phyloP scores from a whole-genome alignment of 2,888 invertebrate species.

The Cephus spinipes region DNA sequence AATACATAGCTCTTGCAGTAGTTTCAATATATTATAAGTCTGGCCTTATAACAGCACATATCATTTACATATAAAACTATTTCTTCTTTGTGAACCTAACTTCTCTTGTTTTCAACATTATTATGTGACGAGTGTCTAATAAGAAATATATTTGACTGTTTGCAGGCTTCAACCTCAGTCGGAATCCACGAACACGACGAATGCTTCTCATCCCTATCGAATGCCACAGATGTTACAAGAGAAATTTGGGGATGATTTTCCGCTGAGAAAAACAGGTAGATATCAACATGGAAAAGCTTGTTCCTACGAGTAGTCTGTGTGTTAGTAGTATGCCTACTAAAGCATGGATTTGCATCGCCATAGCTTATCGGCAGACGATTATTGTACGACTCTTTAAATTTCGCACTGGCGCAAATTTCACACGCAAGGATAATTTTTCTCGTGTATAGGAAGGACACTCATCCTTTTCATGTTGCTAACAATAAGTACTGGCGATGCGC shows the following conservation, averaged over 20 bases:
- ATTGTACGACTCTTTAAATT: background rate
- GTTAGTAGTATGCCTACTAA: slow-evolving; percentile 56
- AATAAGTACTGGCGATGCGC: slow-evolving; percentile 18
- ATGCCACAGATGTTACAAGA: slow-evolving; percentile 74
- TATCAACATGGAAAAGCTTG: slow-evolving; percentile 10
- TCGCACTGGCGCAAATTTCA: background rate
- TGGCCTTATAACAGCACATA: too few relatives aligned
- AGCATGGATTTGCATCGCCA: slow-evolving; percentile 42
- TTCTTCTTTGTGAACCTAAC: background rate
- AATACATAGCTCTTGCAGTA: too few relatives aligned
- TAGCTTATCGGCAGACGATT: slow-evolving; percentile 10
- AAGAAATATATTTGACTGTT: slow-evolving; percentile 5
- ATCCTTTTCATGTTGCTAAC: background rate
- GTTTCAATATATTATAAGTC: too few relatives aligned
- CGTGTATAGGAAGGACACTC: background rate
- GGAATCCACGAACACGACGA: slow-evolving; percentile 60
- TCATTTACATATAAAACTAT: too few relatives aligned
- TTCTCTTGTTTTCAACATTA: background rate
- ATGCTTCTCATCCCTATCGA: slow-evolving; percentile 77
- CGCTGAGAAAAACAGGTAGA: slow-evolving; percentile 94
- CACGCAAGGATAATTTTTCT: background rate
- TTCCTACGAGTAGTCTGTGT: slow-evolving; percentile 17
- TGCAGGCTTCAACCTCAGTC: slow-evolving; percentile 62
- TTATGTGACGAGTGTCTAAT: background rate
- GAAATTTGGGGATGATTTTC: slow-evolving; percentile 84